Evolutionary conservation across 2,113 vertebrate genomes (phyloP), one percentile per base, ranked within the genome.

Genomic region (Synodontis membranacea): DNA sequence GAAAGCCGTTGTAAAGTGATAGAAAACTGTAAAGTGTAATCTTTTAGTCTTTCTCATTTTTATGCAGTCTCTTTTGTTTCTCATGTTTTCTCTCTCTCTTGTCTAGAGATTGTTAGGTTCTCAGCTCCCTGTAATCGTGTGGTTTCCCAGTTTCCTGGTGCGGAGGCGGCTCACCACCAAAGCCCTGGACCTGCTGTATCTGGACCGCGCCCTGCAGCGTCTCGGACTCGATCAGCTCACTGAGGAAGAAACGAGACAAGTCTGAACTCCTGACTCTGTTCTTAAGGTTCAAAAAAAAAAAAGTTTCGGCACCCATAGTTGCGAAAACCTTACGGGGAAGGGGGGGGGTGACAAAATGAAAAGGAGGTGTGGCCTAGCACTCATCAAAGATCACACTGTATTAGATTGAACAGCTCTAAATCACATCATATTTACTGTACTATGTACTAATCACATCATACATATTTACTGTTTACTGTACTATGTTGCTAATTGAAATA

Each of bases 111-210:
- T 93, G 60, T 91, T 96, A 66, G 94, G 94, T 89, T 93, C 28
- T 17, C 93, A 95, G 72, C 89, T 96, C 89, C 93, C 96, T 68
- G 93, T 96, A 12, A 96, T 93, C 0, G 92, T 95, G 0, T 82
- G 93, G 81, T 48, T 97, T 28, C 96, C 96, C 0, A 60, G 90
- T 0, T 66, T 91, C 6, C 0, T 96, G 42, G 85, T 96, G 90
- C 88, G 95, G 68, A 86, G 7, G 0, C 95, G 96, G 8, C 91
- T 97, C 83, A 91, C 52, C 4, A 91, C 87, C 64, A 96, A 94
- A 56, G 68, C 94, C 5, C 83, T 91, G 86, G 95, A 96, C 85
- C 90, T 97, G 87, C 87, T 88, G 19, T 93, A 95, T 0, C 92
- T 97, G 91, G 96, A 97, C 90, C 90, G 79, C 0, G 96, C 96